phyloP scores from a whole-genome alignment of 2,113 vertebrate genomes.

The Machaerirhynchus nigripectus region DNA sequence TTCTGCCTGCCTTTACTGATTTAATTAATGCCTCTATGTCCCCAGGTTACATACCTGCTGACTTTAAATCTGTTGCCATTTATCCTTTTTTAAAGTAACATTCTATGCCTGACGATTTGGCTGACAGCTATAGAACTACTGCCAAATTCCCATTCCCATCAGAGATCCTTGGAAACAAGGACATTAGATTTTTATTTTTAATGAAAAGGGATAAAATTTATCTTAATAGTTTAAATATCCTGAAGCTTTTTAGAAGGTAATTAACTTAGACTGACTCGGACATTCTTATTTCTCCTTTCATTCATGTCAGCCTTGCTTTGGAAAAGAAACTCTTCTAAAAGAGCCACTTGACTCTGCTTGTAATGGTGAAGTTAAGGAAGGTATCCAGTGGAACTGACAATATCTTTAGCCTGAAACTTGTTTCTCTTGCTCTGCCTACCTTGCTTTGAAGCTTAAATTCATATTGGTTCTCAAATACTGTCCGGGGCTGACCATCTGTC shows the following conservation, averaged over 20 bases:
- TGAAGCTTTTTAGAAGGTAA: neutral
- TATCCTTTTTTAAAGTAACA: conserved; percentile 40
- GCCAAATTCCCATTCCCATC: neutral
- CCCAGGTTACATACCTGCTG: conserved; percentile 59
- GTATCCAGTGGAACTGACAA: neutral
- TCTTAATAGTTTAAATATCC: neutral
- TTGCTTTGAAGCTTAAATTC: neutral
- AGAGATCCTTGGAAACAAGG: neutral
- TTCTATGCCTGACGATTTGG: neutral
- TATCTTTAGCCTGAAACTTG: neutral
- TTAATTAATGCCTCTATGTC: conserved; percentile 65
- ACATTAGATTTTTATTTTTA: neutral
- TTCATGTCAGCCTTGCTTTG: neutral
- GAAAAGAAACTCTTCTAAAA: neutral
- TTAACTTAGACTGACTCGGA: neutral
- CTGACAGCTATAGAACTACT: conserved; percentile 7
- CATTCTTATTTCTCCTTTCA: neutral
- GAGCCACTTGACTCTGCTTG: neutral
- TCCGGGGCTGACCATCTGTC: neutral
- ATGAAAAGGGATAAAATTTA: neutral
- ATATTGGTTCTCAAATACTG: neutral
- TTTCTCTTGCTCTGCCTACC: neutral
- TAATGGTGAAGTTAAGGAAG: neutral
- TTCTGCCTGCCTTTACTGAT: conserved; percentile 43
- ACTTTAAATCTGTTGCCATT: conserved; percentile 60